Conservation (phyloP, 2,888 invertebrate species). For the Tetheella fluctuosa region DNA sequence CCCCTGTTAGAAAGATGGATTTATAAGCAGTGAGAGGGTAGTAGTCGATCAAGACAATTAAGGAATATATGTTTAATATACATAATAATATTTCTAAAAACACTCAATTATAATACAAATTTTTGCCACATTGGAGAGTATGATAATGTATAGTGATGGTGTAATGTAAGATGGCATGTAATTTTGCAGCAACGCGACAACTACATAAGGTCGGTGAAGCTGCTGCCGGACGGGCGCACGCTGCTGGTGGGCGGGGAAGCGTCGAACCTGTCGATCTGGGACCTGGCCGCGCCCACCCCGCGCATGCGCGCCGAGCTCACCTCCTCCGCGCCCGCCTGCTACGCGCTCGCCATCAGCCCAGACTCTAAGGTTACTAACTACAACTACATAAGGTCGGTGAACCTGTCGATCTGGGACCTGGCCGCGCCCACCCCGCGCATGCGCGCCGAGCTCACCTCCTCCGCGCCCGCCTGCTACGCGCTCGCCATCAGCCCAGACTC, state of each 20-base stretch:
- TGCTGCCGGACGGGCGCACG: slow-evolving; percentile 96
- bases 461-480: slow-evolving; percentile 98
- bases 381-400: slow-evolving; percentile 96
- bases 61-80: too few relatives aligned
- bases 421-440: slow-evolving; percentile 94
- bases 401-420: slow-evolving; percentile 98
- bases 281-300: slow-evolving; percentile 93
- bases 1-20: too few relatives aligned
- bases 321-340: slow-evolving; percentile 97
- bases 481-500: slow-evolving; percentile 98
- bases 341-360: slow-evolving; percentile 98
- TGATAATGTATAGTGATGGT: too few relatives aligned
- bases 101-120: too few relatives aligned
- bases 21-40: too few relatives aligned
- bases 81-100: too few relatives aligned
- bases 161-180: too few relatives aligned
- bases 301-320: slow-evolving; percentile 95
- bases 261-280: slow-evolving; percentile 97
- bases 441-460: slow-evolving; percentile 94
- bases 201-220: slow-evolving; percentile 95
- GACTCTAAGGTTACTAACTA: slow-evolving; percentile 93
- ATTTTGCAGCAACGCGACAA: slow-evolving; percentile 96
- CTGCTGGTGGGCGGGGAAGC: slow-evolving; percentile 98
- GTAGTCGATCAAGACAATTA: too few relatives aligned
- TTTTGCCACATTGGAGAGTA: too few relatives aligned